Percentiles rank a stretch among this genome's conserved stretches.
Conservation (phyloP, 2,797 vertebrate genomes). For the Nannoperca australis region DNA sequence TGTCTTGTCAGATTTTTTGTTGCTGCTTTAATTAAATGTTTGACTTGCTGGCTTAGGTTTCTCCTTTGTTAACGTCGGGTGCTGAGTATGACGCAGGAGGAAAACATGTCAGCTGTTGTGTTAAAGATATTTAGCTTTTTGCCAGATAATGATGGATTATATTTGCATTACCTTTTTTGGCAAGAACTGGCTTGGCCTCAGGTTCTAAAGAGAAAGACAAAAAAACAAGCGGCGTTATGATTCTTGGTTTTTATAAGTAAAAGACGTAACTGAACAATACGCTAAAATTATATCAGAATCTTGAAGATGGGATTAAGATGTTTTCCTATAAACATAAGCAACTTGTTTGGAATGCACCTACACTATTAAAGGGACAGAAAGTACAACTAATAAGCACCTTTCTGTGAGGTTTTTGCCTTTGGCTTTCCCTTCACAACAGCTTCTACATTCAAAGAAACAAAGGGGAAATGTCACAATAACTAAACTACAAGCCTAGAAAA, state of each 20-base stretch:
- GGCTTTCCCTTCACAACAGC: slow-evolving; percentile 30
- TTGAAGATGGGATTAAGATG: background rate
- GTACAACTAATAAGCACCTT: slow-evolving; percentile 18
- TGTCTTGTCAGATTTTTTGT: background rate
- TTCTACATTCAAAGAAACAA: slow-evolving; percentile 23
- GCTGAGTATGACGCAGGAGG: slow-evolving; percentile 28
- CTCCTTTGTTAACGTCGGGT: slow-evolving; percentile 48
- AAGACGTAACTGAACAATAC: background rate
- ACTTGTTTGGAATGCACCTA: background rate
- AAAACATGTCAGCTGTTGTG: background rate
- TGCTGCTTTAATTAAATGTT: background rate
- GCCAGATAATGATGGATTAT: background rate
- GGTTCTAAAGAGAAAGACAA: slow-evolving; percentile 41
- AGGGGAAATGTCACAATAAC: background rate
- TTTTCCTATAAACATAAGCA: background rate
- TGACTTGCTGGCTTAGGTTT: slow-evolving; percentile 69
- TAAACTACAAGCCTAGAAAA: background rate
- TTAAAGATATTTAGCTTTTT: background rate
- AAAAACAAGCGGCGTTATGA: background rate
- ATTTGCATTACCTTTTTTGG: slow-evolving; percentile 56
- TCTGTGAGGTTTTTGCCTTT: slow-evolving; percentile 35
- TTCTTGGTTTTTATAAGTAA: background rate
- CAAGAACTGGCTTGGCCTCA: slow-evolving; percentile 37
- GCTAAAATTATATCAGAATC: background rate
- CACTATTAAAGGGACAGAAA: too few relatives aligned